Evolutionary conservation across 2,113 vertebrate species (phyloP).

Genomic region (Empidonax alnorum): DNA sequence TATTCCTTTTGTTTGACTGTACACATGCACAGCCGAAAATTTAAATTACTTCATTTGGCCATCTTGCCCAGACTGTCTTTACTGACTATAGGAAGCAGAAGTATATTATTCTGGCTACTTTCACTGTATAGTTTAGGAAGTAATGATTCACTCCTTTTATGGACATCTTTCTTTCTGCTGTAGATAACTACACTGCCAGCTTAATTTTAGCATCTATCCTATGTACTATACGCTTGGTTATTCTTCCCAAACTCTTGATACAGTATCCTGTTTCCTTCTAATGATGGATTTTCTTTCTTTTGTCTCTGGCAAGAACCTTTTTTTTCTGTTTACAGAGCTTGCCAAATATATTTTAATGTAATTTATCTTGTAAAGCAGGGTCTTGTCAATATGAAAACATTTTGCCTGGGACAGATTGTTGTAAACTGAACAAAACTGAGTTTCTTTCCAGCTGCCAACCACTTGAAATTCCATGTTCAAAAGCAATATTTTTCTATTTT

Average conservation of each 20-base stretch:
- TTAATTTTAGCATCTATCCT: constrained; percentile 6
- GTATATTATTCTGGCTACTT: background rate
- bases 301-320: background rate
- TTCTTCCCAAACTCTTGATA: background rate
- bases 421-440: background rate
- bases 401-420: background rate
- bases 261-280: background rate
- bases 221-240: background rate
- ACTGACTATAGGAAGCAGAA: background rate
- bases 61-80: background rate
- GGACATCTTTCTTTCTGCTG: background rate
- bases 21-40: background rate
- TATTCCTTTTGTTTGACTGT: background rate
- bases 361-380: background rate
- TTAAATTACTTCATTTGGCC: background rate
- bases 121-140: constrained; percentile 17
- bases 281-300: background rate
- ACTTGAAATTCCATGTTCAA: background rate
- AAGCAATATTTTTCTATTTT: background rate
- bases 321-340: background rate
- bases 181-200: background rate
- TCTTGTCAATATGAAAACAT: background rate
- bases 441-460: background rate
- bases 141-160: constrained; percentile 34
- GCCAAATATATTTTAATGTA: background rate